Base-by-base conservation (phyloP, 2,888 invertebrate genomes). In the Lithophane leautieri region DNA sequence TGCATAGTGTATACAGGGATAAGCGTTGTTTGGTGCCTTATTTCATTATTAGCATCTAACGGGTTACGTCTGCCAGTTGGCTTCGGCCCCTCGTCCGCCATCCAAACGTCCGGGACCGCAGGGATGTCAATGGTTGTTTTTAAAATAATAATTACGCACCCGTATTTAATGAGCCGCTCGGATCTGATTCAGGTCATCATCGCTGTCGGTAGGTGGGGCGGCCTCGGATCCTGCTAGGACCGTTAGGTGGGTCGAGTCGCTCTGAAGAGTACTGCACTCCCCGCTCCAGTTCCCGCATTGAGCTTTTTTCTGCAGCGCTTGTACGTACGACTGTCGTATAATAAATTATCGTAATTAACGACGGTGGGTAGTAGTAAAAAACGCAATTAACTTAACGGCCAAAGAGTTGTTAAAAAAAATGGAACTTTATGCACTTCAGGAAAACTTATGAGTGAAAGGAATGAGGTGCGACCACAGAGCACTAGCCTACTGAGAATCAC, bases 211-310 rank as follows among this genome's bases (percentile, higher is more conserved):
- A 78, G 97, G 96, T 83, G 97, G 95, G 54, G 95, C 94, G 82
- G 92, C 95, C 84, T 97, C 97, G 76, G 97, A 97, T 87, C 97
- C 97, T n/a, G 98, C 98, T 82, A 98, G 97, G 88, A 97, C 98
- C 60, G 98, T 98, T 67, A 98, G 97, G 92, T 98, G 98, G 11
- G 98, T 98, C 9, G 97, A 97, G 94, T 98, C 98, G 83, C 98
- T 98, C 92, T 98, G 98, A 75, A 98, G 96, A 0, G 98, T 98
- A 89, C 98, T 98, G 88, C 98, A 97, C 92, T 98, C 98, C 86
- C 97, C 97, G 28, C 95, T 96, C 95, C 96, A 95, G 86, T 92
- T 95, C 82, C 91, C 97, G 95, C 97, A 97, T 83, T 97, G 97
- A 7, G 98, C 97, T 90, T 98, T 98, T 94, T 98, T 97, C 93